Conservation (phyloP, 2,113 vertebrate species). For the Microcebus tavaratra region DNA sequence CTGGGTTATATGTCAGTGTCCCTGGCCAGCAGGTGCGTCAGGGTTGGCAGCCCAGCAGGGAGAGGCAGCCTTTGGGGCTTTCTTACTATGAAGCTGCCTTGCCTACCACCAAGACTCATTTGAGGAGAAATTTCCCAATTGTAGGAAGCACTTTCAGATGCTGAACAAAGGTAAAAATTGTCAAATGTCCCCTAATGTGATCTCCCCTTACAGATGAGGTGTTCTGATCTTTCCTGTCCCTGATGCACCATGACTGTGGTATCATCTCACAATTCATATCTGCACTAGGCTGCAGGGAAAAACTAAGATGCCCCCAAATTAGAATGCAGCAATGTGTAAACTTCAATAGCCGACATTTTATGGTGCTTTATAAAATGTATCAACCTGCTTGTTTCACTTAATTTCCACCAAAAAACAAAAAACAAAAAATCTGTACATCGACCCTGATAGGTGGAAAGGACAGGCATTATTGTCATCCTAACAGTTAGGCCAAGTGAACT, state of each 20-base stretch:
- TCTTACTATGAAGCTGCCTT: background rate
- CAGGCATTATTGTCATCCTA: background rate
- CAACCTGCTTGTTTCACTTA: background rate
- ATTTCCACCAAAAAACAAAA: background rate
- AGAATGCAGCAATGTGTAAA: background rate
- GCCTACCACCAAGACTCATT: background rate
- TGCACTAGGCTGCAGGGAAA: background rate
- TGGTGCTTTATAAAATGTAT: background rate
- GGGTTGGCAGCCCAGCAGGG: background rate
- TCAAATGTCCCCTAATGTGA: background rate
- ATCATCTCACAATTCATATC: background rate
- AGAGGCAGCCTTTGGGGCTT: background rate
- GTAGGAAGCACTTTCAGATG: background rate
- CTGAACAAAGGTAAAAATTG: background rate
- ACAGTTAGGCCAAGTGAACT: background rate
- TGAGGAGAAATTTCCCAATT: background rate
- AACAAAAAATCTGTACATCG: background rate
- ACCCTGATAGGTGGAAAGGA: background rate
- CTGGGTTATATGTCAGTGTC: background rate
- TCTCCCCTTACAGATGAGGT: background rate
- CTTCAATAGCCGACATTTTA: background rate
- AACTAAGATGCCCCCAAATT: background rate
- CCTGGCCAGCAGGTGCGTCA: background rate
- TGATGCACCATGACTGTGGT: fast-evolving
- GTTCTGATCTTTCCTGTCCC: background rate